These are phyloP conservation scores for Todiramphus chloris DNA, from an alignment of 2,113 vertebrate genomes.

Conservation along the genomic window DNA sequence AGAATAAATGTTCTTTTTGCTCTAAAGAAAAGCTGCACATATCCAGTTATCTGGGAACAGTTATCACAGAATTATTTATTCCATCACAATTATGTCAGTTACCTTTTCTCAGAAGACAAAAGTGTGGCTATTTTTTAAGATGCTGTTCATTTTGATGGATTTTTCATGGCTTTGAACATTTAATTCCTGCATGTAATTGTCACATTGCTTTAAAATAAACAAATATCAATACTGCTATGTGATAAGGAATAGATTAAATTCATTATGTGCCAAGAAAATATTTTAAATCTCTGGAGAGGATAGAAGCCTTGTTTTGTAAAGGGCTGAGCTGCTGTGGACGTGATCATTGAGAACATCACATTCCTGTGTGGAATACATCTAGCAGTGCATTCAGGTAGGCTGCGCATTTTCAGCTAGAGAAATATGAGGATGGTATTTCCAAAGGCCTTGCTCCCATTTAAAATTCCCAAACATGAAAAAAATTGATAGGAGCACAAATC, in stretches of 20 bases:
- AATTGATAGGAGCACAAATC: background rate
- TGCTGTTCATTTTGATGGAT: background rate
- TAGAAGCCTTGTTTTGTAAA: background rate
- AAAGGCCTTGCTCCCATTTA: background rate
- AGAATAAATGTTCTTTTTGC: background rate
- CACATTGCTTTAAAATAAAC: background rate
- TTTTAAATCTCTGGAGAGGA: background rate
- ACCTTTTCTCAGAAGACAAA: background rate
- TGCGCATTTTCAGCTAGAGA: background rate
- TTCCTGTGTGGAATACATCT: background rate
- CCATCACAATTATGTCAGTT: background rate
- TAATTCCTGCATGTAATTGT: fast-evolving
- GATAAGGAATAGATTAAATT: background rate
- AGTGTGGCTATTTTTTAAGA: background rate
- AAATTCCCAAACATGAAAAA: background rate
- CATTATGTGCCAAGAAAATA: background rate
- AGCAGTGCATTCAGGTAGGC: background rate
- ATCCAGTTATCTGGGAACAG: background rate
- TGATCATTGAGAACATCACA: fast-evolving
- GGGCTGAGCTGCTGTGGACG: background rate
- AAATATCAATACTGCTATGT: too few species aligned
- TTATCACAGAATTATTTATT: background rate
- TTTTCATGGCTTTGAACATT: background rate
- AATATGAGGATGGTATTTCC: background rate
- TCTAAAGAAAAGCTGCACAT: background rate